Percentiles rank a stretch among this genome's conserved stretches.
Evolutionary conservation across 1,140 invertebrate genomes (phyloP).

Genomic region (Polyergus mexicanus): DNA sequence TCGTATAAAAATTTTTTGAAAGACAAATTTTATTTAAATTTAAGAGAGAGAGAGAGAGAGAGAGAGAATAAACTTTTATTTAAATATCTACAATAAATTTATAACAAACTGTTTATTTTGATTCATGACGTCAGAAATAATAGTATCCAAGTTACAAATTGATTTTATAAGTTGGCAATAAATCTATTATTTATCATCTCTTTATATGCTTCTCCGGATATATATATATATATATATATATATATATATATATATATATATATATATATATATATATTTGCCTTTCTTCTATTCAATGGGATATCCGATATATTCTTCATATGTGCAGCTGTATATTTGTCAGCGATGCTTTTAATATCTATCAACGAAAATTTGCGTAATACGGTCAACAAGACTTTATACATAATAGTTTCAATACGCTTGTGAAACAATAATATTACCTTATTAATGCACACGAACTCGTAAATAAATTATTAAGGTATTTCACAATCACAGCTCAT

Average conservation of each 20-base stretch:
- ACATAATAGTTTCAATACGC: constrained; percentile 32
- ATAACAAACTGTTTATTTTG: not conserved
- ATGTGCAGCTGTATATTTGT: constrained; percentile 17
- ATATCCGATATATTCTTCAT: not conserved
- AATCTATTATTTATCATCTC: not conserved
- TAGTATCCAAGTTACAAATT: not conserved
- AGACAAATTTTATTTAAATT: not conserved
- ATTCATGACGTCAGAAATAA: not conserved
- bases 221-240: not conserved
- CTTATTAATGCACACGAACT: constrained; percentile 37
- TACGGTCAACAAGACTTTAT: constrained; percentile 4
- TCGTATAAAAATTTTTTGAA: not conserved
- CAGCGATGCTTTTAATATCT: constrained; percentile 17
- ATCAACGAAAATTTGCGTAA: constrained; percentile 19
- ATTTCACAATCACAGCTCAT: not conserved
- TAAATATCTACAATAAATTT: not conserved
- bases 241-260: not conserved
- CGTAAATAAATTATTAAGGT: constrained; percentile 35
- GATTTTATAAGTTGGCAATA: not conserved
- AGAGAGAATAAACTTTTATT: not conserved
- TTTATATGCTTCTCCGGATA: not conserved
- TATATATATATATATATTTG: not conserved
- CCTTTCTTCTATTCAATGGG: constrained; percentile 10
- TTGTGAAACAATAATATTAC: too few relatives aligned
- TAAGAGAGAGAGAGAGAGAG: not conserved